Base-by-base conservation (phyloP, 2,113 vertebrate genomes). In the Actinemys pallida region DNA sequence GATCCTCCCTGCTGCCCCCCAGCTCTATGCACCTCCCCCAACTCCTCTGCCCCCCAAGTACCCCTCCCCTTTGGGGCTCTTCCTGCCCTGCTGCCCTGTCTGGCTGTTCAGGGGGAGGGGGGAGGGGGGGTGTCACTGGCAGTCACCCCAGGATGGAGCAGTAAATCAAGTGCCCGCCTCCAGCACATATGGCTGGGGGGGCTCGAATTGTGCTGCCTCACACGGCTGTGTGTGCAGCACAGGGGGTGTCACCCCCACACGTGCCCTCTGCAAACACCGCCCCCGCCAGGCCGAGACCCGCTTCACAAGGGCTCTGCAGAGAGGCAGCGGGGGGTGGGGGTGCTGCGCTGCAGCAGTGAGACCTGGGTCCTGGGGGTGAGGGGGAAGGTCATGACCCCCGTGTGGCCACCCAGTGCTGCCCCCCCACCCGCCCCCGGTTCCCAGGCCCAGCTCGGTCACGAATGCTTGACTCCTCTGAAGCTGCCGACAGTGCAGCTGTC, bases 31-130 rank as follows among this genome's bases (percentile, higher is more conserved):
- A 27, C 56, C 56, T 11, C 25, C 24, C 56, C 25, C 27, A 59
- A 12, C 54, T 59, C 10, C 57, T 59, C 57, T 27, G 27, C 27
- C 57, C 57, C 27, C 57, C 57, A 29, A 59, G 27, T 56, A 10
- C 57, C 10, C 27, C 57, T 59, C 57, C 57, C 57, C 54, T 56
- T 6, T 6, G 57, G 10, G 31, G 35, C 65, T 69, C 35, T 69
- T 31, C 56, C 56, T 85, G 86, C 94, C 97, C 97, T 97, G 96
- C 93, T 94, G 57, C 89, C 93, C 96, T 96, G 96, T 94, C 84
- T 94, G 86, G 59, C 86, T 53, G 17, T 53, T 53, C 17, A 14
- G 52, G 17, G 52, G 39, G 39, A 39, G 14, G 50, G 5, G 94
- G 93, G 93, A 69, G 95, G 92, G 94, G 76, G 35, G 75, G 79